Evolutionary conservation across 2,888 invertebrate species (phyloP), one percentile per base, ranked within the genome.

Genomic region (Microchrysa polita): DNA sequence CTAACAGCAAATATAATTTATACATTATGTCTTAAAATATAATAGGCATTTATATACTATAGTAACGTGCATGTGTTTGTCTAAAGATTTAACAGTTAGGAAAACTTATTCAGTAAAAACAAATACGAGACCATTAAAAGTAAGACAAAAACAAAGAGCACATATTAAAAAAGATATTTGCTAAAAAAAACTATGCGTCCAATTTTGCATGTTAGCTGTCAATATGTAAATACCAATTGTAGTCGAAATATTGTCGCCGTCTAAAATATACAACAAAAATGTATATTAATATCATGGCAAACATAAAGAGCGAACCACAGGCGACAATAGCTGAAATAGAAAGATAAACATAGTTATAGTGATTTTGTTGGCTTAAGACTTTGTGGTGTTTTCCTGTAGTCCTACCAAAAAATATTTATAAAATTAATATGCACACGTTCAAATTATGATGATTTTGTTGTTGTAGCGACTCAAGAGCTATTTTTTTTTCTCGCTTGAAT

Each of bases 261-360:
- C 83, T 80, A 76, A 80, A 81, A 74, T 80, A 83, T 42, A 83
- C 78, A 77, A 82, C 80, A 16, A 80, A 77, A 44, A 80, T 79
- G 74, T 83, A 84, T 48, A 83, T 79, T 5, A 73, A 20, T 22
- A 73, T 57, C 34, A 73, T 42, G 9, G 48, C 48, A 5, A 73
- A 27, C 4, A 40, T n/a, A n/a, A 73, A 44, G n/a, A 73, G 14
- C 2, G 65, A 65, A 16, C 53, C 48, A n/a, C 73, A 57, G 22
- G 57, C 65, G 5, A 73, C 18, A 40, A 73, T 65, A 16, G 55
- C 73, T 73, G 57, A 22, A 73, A 52, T 18, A 7, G 27, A 5
- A 34, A 34, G 27, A 34, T 34, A 5, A n/a, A n/a, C n/a, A n/a
- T n/a, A n/a, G n/a, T n/a, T n/a, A n/a, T n/a, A n/a, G n/a, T n/a